Conservation (phyloP, 1,140 invertebrate species). For the Maniola jurtina region DNA sequence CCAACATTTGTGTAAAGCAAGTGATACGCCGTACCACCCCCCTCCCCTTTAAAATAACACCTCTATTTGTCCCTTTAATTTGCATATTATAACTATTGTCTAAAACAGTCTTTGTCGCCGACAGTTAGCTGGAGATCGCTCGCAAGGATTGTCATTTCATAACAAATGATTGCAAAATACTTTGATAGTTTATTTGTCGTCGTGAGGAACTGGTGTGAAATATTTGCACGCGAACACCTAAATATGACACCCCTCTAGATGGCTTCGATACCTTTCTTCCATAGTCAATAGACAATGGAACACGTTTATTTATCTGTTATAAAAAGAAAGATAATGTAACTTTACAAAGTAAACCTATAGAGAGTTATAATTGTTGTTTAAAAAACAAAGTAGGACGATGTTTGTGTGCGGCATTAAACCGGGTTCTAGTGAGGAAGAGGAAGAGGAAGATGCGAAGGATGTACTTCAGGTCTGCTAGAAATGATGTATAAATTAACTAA, state of each 20-base stretch:
- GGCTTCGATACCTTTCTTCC: background rate
- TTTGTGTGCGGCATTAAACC: conserved; percentile 62
- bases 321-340: background rate
- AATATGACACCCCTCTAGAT: conserved; percentile 5
- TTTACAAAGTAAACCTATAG: too few species aligned
- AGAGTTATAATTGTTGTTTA: background rate
- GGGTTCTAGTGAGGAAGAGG: conserved; percentile 67
- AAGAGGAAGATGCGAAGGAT: conserved; percentile 72
- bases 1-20: conserved; percentile 48
- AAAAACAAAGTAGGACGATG: conserved; percentile 31
- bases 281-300: conserved; percentile 12
- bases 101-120: conserved; percentile 37
- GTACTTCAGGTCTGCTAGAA: conserved; percentile 55
- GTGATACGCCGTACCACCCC: conserved; percentile 62
- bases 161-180: conserved; percentile 2
- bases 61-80: conserved; percentile 64
- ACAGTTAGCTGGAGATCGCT: conserved; percentile 42
- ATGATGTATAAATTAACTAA: background rate
- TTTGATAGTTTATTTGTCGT: conserved; percentile 1
- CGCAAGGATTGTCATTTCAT: conserved; percentile 35
- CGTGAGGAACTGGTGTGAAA: background rate
- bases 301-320: background rate
- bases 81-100: conserved; percentile 65
- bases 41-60: conserved; percentile 64
- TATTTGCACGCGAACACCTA: conserved; percentile 18